These are phyloP conservation scores for Neodontobutis hainanensis DNA, from an alignment of 2,113 vertebrate species.

Conservation along the genomic window DNA sequence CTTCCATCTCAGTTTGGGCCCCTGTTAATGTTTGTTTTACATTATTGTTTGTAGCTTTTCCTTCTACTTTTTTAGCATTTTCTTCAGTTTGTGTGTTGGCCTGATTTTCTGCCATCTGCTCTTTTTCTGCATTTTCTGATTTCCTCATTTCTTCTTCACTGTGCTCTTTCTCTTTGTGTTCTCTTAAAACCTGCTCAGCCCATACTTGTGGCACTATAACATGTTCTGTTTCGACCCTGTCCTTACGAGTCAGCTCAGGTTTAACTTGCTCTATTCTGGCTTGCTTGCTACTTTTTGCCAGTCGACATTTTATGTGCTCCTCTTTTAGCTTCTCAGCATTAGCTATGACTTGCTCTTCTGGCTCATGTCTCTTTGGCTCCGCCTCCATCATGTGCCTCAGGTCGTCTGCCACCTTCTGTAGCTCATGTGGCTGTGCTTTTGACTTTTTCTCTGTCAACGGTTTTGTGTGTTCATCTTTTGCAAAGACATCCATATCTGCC, in stretches of 20 bases:
- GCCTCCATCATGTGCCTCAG: slow-evolving; percentile 28
- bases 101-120: slow-evolving; percentile 24
- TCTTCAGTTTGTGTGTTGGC: slow-evolving; percentile 18
- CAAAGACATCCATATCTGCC: neutral
- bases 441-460: slow-evolving; percentile 13
- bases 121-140: slow-evolving; percentile 8
- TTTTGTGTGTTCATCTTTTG: slow-evolving; percentile 12
- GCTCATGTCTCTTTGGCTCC: slow-evolving; percentile 8
- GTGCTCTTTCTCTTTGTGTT: slow-evolving; percentile 10
- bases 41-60: neutral
- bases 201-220: slow-evolving; percentile 2
- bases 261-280: slow-evolving; percentile 15
- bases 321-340: slow-evolving; percentile 41
- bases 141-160: neutral
- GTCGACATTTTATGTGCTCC: slow-evolving; percentile 43
- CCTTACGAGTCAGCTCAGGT: slow-evolving; percentile 3
- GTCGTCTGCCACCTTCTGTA: slow-evolving; percentile 18
- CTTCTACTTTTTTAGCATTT: slow-evolving; percentile 2
- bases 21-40: too few relatives aligned
- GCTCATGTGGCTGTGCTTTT: slow-evolving; percentile 10
- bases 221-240: neutral
- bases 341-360: slow-evolving; percentile 39
- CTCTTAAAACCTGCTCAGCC: slow-evolving; percentile 10
- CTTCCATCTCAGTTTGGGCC: slow-evolving; percentile 5
- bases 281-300: slow-evolving; percentile 16